Evolutionary conservation across 2,888 invertebrate species (phyloP), one percentile per base, ranked within the genome.

Genomic region (Automeris io): DNA sequence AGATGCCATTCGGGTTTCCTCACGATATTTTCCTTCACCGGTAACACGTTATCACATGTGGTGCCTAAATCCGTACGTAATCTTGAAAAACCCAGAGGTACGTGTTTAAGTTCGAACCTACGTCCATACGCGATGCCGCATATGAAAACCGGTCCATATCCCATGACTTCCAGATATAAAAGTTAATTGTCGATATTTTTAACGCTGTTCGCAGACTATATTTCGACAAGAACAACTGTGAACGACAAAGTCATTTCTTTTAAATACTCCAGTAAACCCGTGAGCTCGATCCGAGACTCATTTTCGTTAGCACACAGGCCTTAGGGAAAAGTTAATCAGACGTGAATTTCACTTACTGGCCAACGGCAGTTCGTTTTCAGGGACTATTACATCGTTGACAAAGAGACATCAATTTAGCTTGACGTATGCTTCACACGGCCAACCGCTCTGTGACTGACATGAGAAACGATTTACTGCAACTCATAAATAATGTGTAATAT

Each of bases 351-450:
- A 74, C 74, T 79, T 75, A 77, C 77, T 75, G 72, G 65, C 75
- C 70, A 63, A 66, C 62, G 76, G 65, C 69, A 71, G 73, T 78
- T 70, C 77, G 70, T 77, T 83, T 80, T 81, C 81, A 82, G 81
- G 82, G 78, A 73, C 79, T 81, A 80, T 82, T 83, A 78, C 79
- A 71, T 77, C 73, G 78, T 65, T 76, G 75, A 80, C 75, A 78
- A 78, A 80, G 82, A 73, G 82, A 76, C 78, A 83, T 83, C 82
- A 83, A 83, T 83, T 80, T 79, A 68, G 78, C 67, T 75, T 73
- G 72, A 74, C 71, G 80, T 79, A 77, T 76, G 68, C 74, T 78
- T 78, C 80, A 79, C 77, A 74, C 74, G 73, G 70, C 61, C 64
- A 59, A 55, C 60, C 58, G 62, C 49, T 49, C 72, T 79, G 80